Evolutionary conservation across 2,888 invertebrate species (phyloP), one percentile per base, ranked within the genome.

Genomic region (Opisthograptis luteolata): DNA sequence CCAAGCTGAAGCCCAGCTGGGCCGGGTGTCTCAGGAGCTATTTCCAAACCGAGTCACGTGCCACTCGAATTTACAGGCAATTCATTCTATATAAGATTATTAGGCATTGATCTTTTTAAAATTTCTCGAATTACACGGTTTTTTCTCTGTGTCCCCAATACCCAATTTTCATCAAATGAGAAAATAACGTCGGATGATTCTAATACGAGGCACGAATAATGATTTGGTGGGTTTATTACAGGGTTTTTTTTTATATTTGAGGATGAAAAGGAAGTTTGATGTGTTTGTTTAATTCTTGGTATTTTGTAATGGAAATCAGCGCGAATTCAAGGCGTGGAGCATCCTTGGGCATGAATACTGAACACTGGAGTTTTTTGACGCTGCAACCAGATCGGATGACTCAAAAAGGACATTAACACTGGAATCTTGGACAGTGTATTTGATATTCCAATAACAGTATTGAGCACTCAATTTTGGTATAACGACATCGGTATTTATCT

Each of bases 51-150:
- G 57, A 67, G 79, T 52, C 88, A 88, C 88, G 88, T 84, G 54
- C 71, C 48, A 70, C 61, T 70, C 81, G 81, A 88, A 88, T 88
- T 88, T 88, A 81, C 85, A 84, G 82, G 71, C 87, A 79, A 87
- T 88, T 88, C 88, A 87, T 87, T 84, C 80, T 80, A 83, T 84
- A 87, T 87, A 81, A 84, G 87, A 88, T 88, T 88, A 88, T 88
- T 86, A 87, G 81, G 84, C 80, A 86, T 84, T 85, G 89, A 87
- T 88, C 87, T 85, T 82, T 87, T 80, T 76, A 79, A 82, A 84
- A 80, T 74, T 77, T 74, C 65, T 61, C 67, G 67, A 66, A 66
- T 61, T 62, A 64, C 49, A 44, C 32, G 43, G n/a, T n/a, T 45
- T 43, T 53, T 45, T 34, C 54, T 30, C 65, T 66, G 66, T 74